Conservation (phyloP, 1,140 invertebrate genomes). For the Heliconius eleuchia region DNA sequence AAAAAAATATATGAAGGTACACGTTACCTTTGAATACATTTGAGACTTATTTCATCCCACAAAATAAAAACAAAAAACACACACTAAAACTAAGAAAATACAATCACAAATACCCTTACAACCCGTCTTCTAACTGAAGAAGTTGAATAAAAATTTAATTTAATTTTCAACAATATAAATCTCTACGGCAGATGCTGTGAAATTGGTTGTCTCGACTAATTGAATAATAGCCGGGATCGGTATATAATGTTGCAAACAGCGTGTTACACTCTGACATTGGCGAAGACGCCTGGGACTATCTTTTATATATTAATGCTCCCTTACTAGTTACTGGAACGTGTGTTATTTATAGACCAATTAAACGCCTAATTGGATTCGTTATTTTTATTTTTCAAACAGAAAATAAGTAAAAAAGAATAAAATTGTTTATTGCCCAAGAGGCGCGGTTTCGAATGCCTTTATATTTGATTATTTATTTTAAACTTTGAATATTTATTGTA, state of each 20-base stretch:
- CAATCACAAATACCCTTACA: neutral
- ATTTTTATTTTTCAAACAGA: no score
- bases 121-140: neutral
- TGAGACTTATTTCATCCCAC: no score
- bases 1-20: no score
- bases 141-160: constrained; percentile 29
- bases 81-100: neutral
- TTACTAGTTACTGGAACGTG: neutral
- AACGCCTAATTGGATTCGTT: no score
- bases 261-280: constrained; percentile 18
- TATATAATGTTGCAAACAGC: constrained; percentile 26
- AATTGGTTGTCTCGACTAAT: constrained; percentile 36
- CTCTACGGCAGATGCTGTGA: constrained; percentile 33
- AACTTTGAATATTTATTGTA: no score
- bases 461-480: no score
- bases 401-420: no score
- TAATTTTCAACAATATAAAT: constrained; percentile 36
- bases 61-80: neutral
- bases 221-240: constrained; percentile 35
- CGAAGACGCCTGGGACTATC: constrained; percentile 6
- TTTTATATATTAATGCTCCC: constrained; percentile 1
- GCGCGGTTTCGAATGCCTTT: no score
- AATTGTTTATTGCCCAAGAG: no score
- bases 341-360: neutral
- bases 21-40: no score